A percentile compares a stretch with the other conserved stretches of the same genome.
These are phyloP conservation scores for Orius insidiosus DNA, from an alignment of 1,140 invertebrate genomes.

Conservation along the genomic window DNA sequence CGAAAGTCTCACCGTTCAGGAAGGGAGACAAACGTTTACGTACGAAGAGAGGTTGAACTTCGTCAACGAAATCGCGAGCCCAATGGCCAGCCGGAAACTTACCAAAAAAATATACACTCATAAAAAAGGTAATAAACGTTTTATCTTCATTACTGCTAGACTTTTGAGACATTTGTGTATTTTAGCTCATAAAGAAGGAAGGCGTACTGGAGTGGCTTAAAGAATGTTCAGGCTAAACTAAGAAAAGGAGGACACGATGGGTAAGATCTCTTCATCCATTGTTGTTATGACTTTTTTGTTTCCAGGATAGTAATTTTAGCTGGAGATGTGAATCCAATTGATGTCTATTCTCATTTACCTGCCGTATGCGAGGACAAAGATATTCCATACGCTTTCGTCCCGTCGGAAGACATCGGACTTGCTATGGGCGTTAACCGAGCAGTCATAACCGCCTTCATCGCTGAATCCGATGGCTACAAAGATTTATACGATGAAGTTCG, in stretches of 20 bases:
- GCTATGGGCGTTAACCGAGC: conserved; percentile 77
- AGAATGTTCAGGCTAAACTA: conserved; percentile 74
- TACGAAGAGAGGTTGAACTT: conserved; percentile 57
- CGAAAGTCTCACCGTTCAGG: no score
- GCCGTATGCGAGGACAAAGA: conserved; percentile 82
- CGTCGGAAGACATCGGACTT: conserved; percentile 75
- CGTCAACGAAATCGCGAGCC: conserved; percentile 68
- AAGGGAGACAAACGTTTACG: neutral
- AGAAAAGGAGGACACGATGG: conserved; percentile 70
- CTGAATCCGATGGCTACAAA: conserved; percentile 62
- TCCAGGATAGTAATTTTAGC: conserved; percentile 75
- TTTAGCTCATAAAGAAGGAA: conserved; percentile 50
- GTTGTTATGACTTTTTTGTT: conserved; percentile 22
- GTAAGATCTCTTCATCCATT: conserved; percentile 35
- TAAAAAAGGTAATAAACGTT: conserved; percentile 89
- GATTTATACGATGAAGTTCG: conserved; percentile 54
- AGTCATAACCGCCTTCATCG: conserved; percentile 70
- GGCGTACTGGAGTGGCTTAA: conserved; percentile 56
- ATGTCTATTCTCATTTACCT: conserved; percentile 92
- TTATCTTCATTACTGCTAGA: no score
- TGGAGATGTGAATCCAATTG: conserved; percentile 86
- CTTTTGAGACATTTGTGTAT: conserved; percentile 19
- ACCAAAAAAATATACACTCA: conserved; percentile 80
- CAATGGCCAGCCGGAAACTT: conserved; percentile 79
- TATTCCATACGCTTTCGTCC: conserved; percentile 82